Base-by-base conservation (phyloP, 1,140 invertebrate species). In the Antheraea pernyi region DNA sequence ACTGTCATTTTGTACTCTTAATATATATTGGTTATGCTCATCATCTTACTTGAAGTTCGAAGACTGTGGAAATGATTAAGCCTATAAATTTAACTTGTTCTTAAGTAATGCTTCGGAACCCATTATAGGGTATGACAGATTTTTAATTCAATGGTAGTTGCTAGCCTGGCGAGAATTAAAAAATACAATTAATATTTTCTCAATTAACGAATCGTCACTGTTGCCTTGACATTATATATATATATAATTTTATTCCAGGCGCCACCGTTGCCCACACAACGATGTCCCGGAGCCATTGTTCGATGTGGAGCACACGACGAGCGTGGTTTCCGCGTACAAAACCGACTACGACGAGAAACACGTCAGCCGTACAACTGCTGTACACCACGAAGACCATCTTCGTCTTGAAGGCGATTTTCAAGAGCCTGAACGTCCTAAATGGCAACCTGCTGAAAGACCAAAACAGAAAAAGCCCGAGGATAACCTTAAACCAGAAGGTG, bases 331-430 rank as follows among this genome's bases (percentile, higher is more conserved):
- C 68, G 95, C 95, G 13, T 96, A 96, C 81, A 92, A 93, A 61
- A 89, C 94, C 71, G 95, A 95, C 77, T 96, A 94, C 80, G 93
- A 95, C 71, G 94, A 95, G 81, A 96, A 96, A 75, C 94, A 93
- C 66, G 94, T 94, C 16, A 93, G 91, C 80, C 82, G 93, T 79
- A 92, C 86, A 13, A 92, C 87, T 42, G 93, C 91, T 48, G 93
- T 93, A 60, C 86, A 87, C 67, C 94, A 93, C 42, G 89, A 93
- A 74, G 94, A 94, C 77, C 94, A 95, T 77, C 81, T 95, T 11
- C 85, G 86, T 18, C 93, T 94, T 18, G 95, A 95, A 86, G 95
- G 94, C 46, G 92, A 94, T 67, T 94, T 95, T 79, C 92, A 94
- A 75, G 86, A 92, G 67, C 93, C 93, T 16, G 88, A 93, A 70